phyloP scores from a whole-genome alignment of 2,888 invertebrate species.

The Netelia fuscicornis region DNA sequence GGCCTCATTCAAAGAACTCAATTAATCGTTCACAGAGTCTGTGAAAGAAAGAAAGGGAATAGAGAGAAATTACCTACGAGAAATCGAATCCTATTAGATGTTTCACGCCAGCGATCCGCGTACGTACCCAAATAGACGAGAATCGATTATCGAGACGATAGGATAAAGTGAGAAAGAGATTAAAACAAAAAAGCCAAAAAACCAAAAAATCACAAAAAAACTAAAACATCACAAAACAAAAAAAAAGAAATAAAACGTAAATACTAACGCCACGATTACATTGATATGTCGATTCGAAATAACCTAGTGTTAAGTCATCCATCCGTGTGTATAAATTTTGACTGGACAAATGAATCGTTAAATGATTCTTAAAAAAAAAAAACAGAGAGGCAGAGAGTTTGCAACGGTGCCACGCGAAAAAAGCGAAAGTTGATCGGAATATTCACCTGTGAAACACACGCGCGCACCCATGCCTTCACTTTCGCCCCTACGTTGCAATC shows the following conservation, averaged over 20 bases:
- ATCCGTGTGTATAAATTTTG: conserved; percentile 46
- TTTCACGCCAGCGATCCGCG: conserved; percentile 71
- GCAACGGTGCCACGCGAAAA: neutral
- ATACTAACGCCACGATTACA: conserved; percentile 54
- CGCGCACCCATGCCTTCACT: conserved; percentile 5
- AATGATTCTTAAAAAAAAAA: neutral
- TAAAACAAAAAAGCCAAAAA: conserved; percentile 39
- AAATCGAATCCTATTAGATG: conserved; percentile 74
- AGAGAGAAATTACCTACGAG: conserved; percentile 10
- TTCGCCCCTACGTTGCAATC: conserved; percentile 27
- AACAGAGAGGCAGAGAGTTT: neutral
- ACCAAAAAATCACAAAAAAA: conserved; percentile 58
- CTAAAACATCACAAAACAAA: conserved; percentile 32
- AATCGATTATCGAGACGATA: conserved; percentile 69
- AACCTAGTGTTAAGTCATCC: conserved; percentile 52
- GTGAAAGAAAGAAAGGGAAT: conserved; percentile 4
- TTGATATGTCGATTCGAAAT: conserved; percentile 61
- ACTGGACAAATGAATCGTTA: conserved; percentile 23
- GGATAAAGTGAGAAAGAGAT: conserved; percentile 41
- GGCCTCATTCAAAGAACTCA: conserved; percentile 71
- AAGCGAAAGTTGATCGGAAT: conserved; percentile 17
- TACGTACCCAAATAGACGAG: conserved; percentile 46
- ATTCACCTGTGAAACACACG: conserved; percentile 8
- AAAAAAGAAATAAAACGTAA: conserved; percentile 49
- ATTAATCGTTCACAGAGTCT: conserved; percentile 28